A percentile compares a stretch with the other conserved stretches of the same genome.
Evolutionary conservation across 2,113 vertebrate genomes (phyloP).

Genomic region (Elachura formosa): DNA sequence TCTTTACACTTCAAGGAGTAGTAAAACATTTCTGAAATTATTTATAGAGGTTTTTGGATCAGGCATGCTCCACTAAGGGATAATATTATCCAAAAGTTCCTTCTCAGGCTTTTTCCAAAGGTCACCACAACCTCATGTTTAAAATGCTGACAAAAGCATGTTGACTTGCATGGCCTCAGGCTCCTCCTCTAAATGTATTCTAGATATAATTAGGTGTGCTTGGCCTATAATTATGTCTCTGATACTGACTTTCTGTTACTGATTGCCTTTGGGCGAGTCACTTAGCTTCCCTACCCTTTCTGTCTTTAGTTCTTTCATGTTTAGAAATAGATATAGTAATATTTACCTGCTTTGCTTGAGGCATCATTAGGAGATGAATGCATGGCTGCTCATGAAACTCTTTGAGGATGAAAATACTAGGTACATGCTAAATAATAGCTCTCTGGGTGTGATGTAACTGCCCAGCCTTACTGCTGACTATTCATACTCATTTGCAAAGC

Average conservation of each 20-base stretch:
- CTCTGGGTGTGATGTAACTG: not conserved
- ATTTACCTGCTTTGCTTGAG: not conserved
- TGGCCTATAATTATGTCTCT: constrained; percentile 20
- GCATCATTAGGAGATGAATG: not conserved
- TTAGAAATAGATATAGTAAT: not conserved
- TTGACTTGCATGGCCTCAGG: not conserved
- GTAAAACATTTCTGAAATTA: not conserved
- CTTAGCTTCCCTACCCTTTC: not conserved
- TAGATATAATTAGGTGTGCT: not conserved
- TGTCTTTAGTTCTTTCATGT: constrained; percentile 7
- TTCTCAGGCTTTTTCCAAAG: not conserved
- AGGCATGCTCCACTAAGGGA: not conserved
- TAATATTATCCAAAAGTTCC: not conserved
- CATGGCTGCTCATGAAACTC: not conserved
- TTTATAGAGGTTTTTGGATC: not conserved
- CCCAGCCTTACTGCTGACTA: not conserved
- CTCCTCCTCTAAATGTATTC: not conserved
- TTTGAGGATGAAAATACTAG: constrained; percentile 20
- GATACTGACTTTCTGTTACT: constrained; percentile 32
- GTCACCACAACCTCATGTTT: not conserved
- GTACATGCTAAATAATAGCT: not conserved
- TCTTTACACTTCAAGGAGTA: not conserved
- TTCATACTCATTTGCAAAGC: not conserved
- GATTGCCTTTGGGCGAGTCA: constrained; percentile 5
- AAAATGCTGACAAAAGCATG: not conserved